phyloP scores from a whole-genome alignment of 2,113 vertebrate species.

The Archilochus colubris region DNA sequence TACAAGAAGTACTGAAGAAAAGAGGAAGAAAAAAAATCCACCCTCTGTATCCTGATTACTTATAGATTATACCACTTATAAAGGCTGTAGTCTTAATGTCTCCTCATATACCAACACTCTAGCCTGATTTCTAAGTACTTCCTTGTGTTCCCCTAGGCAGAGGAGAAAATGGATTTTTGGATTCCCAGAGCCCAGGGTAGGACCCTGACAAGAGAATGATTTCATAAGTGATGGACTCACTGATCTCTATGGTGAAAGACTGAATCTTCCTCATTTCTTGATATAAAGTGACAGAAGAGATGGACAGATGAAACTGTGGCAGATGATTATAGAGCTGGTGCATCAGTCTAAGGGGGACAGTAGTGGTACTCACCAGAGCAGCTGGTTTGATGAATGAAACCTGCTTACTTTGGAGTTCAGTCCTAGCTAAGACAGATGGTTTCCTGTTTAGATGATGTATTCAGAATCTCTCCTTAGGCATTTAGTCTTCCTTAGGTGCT shows the following conservation, averaged over 20 bases:
- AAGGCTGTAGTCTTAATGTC: not conserved
- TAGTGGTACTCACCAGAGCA: not conserved
- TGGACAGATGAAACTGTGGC: not conserved
- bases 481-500: not conserved
- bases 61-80: not conserved
- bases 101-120: not conserved
- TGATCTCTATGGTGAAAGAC: not conserved
- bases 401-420: not conserved
- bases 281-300: not conserved
- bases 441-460: not conserved
- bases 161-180: not conserved
- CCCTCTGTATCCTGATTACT: not conserved
- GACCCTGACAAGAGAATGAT: not conserved
- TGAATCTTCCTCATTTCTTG: not conserved
- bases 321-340: not conserved
- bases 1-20: not conserved
- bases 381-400: slow-evolving; percentile 20
- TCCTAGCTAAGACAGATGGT: slow-evolving; percentile 6
- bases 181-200: not conserved
- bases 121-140: not conserved
- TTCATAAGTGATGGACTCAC: not conserved
- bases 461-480: not conserved
- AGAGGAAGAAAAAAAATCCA: not conserved
- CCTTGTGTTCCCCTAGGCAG: not conserved
- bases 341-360: not conserved